Conservation (phyloP, 2,113 vertebrate genomes). For the Hypomesus transpacificus region DNA sequence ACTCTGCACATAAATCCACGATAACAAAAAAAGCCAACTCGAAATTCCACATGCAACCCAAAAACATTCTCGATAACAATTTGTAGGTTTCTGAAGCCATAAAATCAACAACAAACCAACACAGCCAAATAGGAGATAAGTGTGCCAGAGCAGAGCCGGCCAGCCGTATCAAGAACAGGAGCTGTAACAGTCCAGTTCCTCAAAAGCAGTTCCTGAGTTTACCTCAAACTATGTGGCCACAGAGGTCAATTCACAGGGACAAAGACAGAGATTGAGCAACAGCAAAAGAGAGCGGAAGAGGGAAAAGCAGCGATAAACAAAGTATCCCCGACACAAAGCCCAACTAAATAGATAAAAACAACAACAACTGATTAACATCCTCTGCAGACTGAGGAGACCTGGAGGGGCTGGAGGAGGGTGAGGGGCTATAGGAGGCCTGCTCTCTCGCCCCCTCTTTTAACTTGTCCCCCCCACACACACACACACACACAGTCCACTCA, state of each 20-base stretch:
- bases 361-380: slow-evolving; percentile 11
- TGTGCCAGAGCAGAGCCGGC: slow-evolving; percentile 22
- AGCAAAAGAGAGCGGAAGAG: slow-evolving; percentile 1
- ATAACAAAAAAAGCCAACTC: too few relatives aligned
- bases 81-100: neutral
- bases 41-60: neutral
- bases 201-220: slow-evolving; percentile 52
- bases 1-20: neutral
- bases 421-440: slow-evolving; percentile 36
- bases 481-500: slow-evolving; percentile 25
- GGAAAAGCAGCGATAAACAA: neutral
- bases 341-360: slow-evolving; percentile 16
- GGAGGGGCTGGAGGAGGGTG: neutral
- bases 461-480: neutral
- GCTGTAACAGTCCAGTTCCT: slow-evolving; percentile 30
- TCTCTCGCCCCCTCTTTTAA: slow-evolving; percentile 26
- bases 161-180: slow-evolving; percentile 15
- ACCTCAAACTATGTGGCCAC: slow-evolving; percentile 37
- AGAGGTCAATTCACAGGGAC: slow-evolving; percentile 8
- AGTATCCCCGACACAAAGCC: slow-evolving; percentile 1
- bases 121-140: neutral
- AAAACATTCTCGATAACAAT: neutral
- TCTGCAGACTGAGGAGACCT: neutral
- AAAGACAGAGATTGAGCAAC: neutral
- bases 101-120: neutral